Conservation (phyloP, 1,140 invertebrate genomes). For the Heliconius nattereri region DNA sequence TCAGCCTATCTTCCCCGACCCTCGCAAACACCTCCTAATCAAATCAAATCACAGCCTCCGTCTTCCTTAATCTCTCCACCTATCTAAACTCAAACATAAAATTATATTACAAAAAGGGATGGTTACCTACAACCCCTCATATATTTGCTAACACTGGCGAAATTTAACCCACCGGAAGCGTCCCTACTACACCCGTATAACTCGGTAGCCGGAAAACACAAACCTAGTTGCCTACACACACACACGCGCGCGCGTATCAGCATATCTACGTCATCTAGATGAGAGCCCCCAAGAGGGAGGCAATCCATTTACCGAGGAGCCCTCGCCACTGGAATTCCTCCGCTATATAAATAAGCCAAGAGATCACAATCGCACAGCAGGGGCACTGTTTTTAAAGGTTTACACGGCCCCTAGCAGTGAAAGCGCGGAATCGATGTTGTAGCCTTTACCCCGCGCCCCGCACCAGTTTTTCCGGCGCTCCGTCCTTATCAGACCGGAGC, state of each 20-base stretch:
- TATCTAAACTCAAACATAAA: slow-evolving; percentile 78
- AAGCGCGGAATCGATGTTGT: slow-evolving; percentile 79
- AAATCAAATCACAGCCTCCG: slow-evolving; percentile 80
- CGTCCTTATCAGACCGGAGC: slow-evolving; percentile 78
- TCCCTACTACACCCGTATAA: slow-evolving; percentile 62
- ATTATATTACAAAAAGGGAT: slow-evolving; percentile 80
- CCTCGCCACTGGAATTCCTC: slow-evolving; percentile 60
- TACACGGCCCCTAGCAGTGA: slow-evolving; percentile 80
- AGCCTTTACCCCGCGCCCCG: slow-evolving; percentile 79
- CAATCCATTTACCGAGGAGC: slow-evolving; percentile 77
- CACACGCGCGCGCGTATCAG: slow-evolving; percentile 73
- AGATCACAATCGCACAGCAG: slow-evolving; percentile 77
- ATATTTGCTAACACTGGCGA: slow-evolving; percentile 78
- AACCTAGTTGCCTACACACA: slow-evolving; percentile 57
- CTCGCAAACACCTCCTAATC: slow-evolving; percentile 79
- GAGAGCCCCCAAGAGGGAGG: slow-evolving; percentile 79
- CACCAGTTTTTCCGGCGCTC: slow-evolving; percentile 79
- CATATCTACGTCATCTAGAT: slow-evolving; percentile 80
- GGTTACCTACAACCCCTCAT: slow-evolving; percentile 75
- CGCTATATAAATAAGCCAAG: slow-evolving; percentile 63
- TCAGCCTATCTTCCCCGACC: slow-evolving; percentile 73
- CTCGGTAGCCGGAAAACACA: slow-evolving; percentile 65
- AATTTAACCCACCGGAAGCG: slow-evolving; percentile 76
- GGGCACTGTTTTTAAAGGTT: slow-evolving; percentile 78
- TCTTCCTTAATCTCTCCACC: slow-evolving; percentile 78